Percentiles rank a stretch among this genome's conserved stretches.
Conservation (phyloP, 2,888 invertebrate genomes). For the Ochropacha duplaris region DNA sequence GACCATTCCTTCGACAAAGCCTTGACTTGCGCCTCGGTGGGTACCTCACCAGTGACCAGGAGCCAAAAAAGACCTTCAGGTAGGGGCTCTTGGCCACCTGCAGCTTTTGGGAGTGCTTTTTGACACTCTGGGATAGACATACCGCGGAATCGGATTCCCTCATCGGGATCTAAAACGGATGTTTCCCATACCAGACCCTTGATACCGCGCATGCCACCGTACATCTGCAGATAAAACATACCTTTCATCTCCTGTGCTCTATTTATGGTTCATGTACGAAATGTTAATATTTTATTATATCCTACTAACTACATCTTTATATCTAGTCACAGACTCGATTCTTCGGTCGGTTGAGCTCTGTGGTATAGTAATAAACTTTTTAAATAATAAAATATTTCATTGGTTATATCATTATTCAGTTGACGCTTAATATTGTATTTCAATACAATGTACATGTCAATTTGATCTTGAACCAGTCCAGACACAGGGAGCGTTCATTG, state of each 20-base stretch:
- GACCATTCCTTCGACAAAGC: slow-evolving; percentile 93
- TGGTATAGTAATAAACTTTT: too few species aligned
- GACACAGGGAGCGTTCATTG: neutral
- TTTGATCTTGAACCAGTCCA: neutral
- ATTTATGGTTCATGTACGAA: too few species aligned
- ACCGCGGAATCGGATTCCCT: slow-evolving; percentile 97
- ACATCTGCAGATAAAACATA: slow-evolving; percentile 81
- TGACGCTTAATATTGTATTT: neutral
- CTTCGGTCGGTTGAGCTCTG: too few species aligned
- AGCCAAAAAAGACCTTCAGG: slow-evolving; percentile 93
- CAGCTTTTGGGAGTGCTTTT: slow-evolving; percentile 87
- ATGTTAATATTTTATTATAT: too few species aligned
- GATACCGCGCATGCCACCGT: slow-evolving; percentile 98
- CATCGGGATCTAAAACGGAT: slow-evolving; percentile 96
- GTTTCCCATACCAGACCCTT: slow-evolving; percentile 97
- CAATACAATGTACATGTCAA: neutral
- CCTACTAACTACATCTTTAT: too few species aligned
- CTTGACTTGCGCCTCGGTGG: slow-evolving; percentile 87
- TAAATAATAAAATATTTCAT: too few species aligned
- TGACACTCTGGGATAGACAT: slow-evolving; percentile 94
- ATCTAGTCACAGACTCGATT: too few species aligned
- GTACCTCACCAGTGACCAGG: slow-evolving; percentile 88
- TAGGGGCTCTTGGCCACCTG: slow-evolving; percentile 87
- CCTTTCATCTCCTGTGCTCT: neutral
- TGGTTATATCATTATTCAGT: neutral